phyloP scores from a whole-genome alignment of 2,797 vertebrate genomes.

The Dendrocincla fuliginosa region DNA sequence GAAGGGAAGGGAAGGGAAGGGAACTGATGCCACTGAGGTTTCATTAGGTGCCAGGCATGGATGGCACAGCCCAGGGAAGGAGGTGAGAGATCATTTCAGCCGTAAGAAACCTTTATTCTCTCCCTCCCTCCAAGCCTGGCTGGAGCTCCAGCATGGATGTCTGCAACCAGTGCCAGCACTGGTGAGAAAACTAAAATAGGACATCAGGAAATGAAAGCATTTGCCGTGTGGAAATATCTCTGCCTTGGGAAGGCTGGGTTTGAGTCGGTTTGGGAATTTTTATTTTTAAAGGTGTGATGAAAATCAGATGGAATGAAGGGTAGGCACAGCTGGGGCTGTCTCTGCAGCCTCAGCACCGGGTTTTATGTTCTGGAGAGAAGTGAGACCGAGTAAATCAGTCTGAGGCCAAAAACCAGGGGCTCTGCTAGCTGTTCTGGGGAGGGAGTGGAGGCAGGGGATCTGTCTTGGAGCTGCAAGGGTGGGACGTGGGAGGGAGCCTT shows the following conservation, averaged over 20 bases:
- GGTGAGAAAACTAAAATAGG: background rate
- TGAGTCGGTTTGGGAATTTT: background rate
- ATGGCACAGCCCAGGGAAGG: background rate
- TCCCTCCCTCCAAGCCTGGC: rapidly evolving
- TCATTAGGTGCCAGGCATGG: background rate
- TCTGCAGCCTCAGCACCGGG: background rate
- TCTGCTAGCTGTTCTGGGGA: background rate
- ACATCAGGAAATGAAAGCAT: background rate
- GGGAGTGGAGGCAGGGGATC: background rate
- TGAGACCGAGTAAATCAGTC: background rate
- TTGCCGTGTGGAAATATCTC: background rate
- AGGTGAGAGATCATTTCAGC: background rate
- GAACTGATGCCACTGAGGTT: background rate
- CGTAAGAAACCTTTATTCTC: background rate
- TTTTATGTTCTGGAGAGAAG: background rate
- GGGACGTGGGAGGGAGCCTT: background rate
- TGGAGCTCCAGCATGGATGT: background rate
- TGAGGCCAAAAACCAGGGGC: background rate
- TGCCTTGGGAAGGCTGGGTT: background rate
- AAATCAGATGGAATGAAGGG: background rate
- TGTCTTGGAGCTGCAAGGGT: background rate
- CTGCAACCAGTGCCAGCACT: background rate
- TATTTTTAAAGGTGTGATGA: background rate
- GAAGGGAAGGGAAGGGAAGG: background rate
- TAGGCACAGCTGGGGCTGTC: background rate